Base-by-base conservation (phyloP, 2,888 invertebrate genomes). In the Amitus sp. region DNA sequence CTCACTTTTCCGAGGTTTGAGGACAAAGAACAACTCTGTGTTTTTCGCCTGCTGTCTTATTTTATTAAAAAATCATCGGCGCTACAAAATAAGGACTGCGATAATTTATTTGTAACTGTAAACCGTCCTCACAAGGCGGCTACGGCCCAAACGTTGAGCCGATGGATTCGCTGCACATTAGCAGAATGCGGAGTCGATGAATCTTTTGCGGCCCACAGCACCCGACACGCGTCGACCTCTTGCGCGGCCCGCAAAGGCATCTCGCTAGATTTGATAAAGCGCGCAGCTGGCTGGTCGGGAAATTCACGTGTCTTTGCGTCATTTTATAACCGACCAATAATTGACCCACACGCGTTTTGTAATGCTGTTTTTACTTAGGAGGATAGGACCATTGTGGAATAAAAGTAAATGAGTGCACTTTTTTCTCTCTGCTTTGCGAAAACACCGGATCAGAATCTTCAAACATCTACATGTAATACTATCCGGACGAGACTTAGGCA, bases 21-120 rank as follows among this genome's bases (percentile, higher is more conserved):
- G 1, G 46, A 52, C 1, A 13, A 55, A 7, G 40, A 13, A 19
- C 34, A 19, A 10, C 30, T 67, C 30, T 67, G 61, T 42, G 10
- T 19, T 18, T 3, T 37, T 10, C 19, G 27, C 2, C 15, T 43
- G 3, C 2, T 43, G n/a, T 2, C 3, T 20, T 2, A 17, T n/a
- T 43, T 18, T 19, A 4, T 43, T n/a, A n/a, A n/a, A n/a, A n/a
- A n/a, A n/a, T n/a, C n/a, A n/a, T n/a, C n/a, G n/a, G n/a, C n/a
- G n/a, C n/a, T n/a, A n/a, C n/a, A n/a, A n/a, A n/a, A n/a, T n/a
- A 6, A 5, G 20, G 4, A 12, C 19, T 43, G 43, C 19, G 43
- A 43, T 12, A 2, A 19, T 5, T 43, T 43, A 19, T 19, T 43
- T 19, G 20, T 43, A 4, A 7, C 43, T 2, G 2, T n/a, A 4